Evolutionary conservation across 2,113 vertebrate genomes (phyloP), one percentile per base, ranked within the genome.

Genomic region (Scomber colias): DNA sequence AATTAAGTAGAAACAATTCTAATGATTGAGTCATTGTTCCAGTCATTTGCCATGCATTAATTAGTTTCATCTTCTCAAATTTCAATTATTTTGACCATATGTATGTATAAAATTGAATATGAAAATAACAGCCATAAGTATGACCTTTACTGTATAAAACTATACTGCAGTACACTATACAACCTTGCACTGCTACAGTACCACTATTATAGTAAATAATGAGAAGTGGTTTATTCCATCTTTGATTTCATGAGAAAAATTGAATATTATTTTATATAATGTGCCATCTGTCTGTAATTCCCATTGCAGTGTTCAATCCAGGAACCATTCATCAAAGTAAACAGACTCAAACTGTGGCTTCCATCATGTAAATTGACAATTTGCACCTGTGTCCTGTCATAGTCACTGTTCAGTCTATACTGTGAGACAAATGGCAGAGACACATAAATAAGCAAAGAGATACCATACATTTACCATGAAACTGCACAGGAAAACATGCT

Each of bases 331-430:
- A 62, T 68, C 69, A 77, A 75, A 75, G 30, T 71, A 71, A 81
- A 68, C 49, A 40, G 66, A 75, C 19, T 69, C 67, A 71, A 73
- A 82, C 70, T 67, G 50, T 68, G 78, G 49, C 71, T 78, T 81
- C 68, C 72, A 86, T 89, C 79, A 85, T 87, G 61, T 79, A 86
- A 83, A 91, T 81, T 46, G 15, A 65, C 40, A 17, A 44, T 81
- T 68, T 75, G 49, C 85, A 89, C 70, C 86, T 84, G 84, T 73
- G 75, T 82, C 69, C 51, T 53, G 12, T 63, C 73, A 55, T 40
- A 74, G 19, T 31, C 56, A 19, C 7, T 68, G 56, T 73, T 64
- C 50, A 67, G 24, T 70, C 27, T 16, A 19, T 45, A 10, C 12
- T 53, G 64, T 3, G 0, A 66, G 17, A 60, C 11, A 51, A 67